Percentiles rank a stretch among this genome's conserved stretches.
Evolutionary conservation across 2,888 invertebrate genomes (phyloP).

Genomic region (Ametastegia equiseti): DNA sequence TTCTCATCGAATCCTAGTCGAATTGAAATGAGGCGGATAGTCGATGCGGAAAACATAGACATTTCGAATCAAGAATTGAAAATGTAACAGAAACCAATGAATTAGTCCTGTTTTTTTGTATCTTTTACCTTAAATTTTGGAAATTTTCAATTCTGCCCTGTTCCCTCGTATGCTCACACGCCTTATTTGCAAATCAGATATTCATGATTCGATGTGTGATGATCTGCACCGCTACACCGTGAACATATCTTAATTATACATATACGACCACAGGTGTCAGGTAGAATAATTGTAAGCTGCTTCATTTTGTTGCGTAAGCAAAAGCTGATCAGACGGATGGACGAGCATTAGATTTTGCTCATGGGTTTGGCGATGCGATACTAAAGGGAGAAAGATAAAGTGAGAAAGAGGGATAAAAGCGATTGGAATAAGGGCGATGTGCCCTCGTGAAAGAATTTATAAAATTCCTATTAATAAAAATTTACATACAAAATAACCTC

Average conservation of each 20-base stretch:
- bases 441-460: not conserved
- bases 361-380: not conserved
- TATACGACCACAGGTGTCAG: not conserved
- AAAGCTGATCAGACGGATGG: not conserved
- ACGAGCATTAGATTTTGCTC: not conserved
- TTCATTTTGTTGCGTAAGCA: not conserved
- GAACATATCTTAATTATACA: not conserved
- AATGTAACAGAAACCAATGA: too few relatives aligned
- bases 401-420: not conserved
- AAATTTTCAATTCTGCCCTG: not conserved
- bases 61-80: too few relatives aligned
- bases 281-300: not conserved
- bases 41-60: too few relatives aligned
- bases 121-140: not conserved
- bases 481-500: slow-evolving; percentile 19
- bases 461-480: slow-evolving; percentile 29
- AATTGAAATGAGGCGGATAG: too few relatives aligned
- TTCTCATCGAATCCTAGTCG: too few relatives aligned
- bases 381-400: not conserved
- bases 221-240: too few relatives aligned
- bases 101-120: not conserved
- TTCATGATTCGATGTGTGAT: not conserved
- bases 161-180: not conserved
- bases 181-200: not conserved
- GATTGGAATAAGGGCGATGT: not conserved